Percentiles rank a stretch among this genome's conserved stretches.
These are phyloP conservation scores for Anthopleura xanthogrammica DNA, from an alignment of 92 coral and sea anemone species.

Conservation along the genomic window DNA sequence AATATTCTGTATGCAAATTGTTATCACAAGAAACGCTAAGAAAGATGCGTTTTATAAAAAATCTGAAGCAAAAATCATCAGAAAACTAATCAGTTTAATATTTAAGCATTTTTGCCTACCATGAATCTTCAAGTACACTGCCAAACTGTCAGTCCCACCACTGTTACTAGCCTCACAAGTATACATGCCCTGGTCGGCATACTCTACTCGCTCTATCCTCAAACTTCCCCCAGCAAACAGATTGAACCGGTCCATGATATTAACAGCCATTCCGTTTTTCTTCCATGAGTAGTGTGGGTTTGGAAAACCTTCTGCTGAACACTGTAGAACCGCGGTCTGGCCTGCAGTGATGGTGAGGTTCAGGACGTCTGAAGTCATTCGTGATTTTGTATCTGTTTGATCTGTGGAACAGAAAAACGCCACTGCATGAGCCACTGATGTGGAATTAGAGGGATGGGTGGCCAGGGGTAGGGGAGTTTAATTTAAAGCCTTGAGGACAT, in stretches of 20 bases:
- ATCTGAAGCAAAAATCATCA: too few species aligned
- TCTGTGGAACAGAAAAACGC: not conserved
- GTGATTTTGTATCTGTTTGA: slow-evolving; percentile 30
- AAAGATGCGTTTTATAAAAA: too few species aligned
- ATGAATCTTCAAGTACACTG: slow-evolving; percentile 60
- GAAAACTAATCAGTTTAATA: too few species aligned
- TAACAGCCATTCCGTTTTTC: slow-evolving; percentile 53
- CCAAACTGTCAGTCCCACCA: slow-evolving; percentile 47
- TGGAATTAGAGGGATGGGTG: too few species aligned
- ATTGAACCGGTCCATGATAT: slow-evolving; percentile 65
- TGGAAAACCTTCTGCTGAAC: slow-evolving; percentile 81
- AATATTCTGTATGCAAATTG: too few species aligned
- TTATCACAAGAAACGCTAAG: too few species aligned
- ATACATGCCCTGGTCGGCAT: slow-evolving; percentile 67
- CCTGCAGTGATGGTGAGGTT: slow-evolving; percentile 61
- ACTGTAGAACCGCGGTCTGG: slow-evolving; percentile 69
- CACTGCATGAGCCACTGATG: not conserved
- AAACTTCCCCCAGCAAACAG: slow-evolving; percentile 81
- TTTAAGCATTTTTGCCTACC: slow-evolving; percentile 50
- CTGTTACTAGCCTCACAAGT: slow-evolving; percentile 70
- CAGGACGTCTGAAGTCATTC: slow-evolving; percentile 56
- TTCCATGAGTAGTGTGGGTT: slow-evolving; percentile 85
- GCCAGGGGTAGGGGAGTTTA: too few species aligned
- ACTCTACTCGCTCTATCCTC: slow-evolving; percentile 55
- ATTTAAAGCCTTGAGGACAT: too few species aligned